Base-by-base conservation (phyloP, 2,888 invertebrate species). In the Drosophila diplacantha region DNA sequence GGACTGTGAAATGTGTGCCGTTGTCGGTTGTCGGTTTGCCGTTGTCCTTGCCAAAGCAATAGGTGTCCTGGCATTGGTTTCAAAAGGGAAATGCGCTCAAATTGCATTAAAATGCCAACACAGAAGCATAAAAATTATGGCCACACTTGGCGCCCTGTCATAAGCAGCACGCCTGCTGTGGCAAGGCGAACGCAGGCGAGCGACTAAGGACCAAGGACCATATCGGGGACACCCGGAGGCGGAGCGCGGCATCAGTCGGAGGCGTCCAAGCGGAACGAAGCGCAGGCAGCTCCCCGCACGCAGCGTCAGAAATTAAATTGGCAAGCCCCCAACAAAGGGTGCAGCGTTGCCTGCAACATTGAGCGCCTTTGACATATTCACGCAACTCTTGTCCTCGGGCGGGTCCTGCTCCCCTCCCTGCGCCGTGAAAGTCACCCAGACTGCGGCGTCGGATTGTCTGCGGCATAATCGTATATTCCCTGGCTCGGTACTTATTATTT, bases 231-330 rank as follows among this genome's bases (percentile, higher is more conserved):
- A 60, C 68, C 55, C 24, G 41, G 16, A 61, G 44, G 38, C 41
- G 47, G 51, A 70, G 68, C 35, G 32, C 50, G 52, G 41, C 66
- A 68, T 64, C 71, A 68, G 69, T 81, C 74, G 76, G 57, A 83
- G 83, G 83, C 85, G 83, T 85, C 85, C 76, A 85, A 83, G 81
- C 81, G 83, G 77, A 82, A 81, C 79, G 73, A 83, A 81, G 69
- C 74, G 73, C 51, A 38, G 43, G 47, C 39, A 39, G 22, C 75
- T 69, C 68, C 79, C 72, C 57, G 74, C 85, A 84, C 74, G 84
- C 85, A 83, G 85, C 73, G 73, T 76, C 72, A 74, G 78, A 81
- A 84, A 86, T 86, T 85, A 85, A 86, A 85, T 86, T 86, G 86
- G 86, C 86, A 86, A 72, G 60, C 61, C 72, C 79, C 86, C 86